Base-by-base conservation (phyloP, 2,797 vertebrate genomes). In the Cyprinella venusta region DNA sequence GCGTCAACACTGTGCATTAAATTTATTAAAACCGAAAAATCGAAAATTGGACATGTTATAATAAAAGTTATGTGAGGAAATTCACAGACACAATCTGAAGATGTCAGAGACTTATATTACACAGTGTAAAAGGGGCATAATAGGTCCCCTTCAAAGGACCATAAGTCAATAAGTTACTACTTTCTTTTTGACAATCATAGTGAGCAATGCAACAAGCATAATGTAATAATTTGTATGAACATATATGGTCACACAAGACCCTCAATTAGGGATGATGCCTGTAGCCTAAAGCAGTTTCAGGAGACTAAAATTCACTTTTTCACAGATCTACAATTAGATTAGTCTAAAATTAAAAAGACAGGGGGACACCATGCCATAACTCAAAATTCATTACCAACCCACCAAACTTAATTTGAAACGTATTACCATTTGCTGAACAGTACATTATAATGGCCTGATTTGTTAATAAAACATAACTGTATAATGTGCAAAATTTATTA, bases 191-290 rank as follows among this genome's bases (percentile, higher is more conserved):
- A 94, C 92, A 92, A 90, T 92, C 88, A 94, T 93, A 92, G 86
- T 84, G 91, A 89, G 90, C 90, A 91, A 93, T 91, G 91, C 89
- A 84, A 86, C 88, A 83, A 88, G 87, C 88, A 90, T 92, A 93
- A 93, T 93, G 92, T 93, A 94, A 88, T 89, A 86, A 90, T 94
- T 92, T 92, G 91, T 94, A 94, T 93, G 89, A 90, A 94, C 89
- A 87, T 85, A 85, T 89, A 82, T 87, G 91, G 91, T 92, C 79
- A 70, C 82, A 88, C 81, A 87, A 90, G 90, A 87, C 86, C 88
- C 87, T 92, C 87, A 86, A 92, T 93, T 92, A 93, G 86, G 80
- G 56, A 67, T 82, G 87, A 91, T 86, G 90, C 85, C 86, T 87
- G 84, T 86, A 80, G 91, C 92, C 92, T 13, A 76, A 85, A 90